Evolutionary conservation across 2,797 vertebrate genomes (phyloP).

Genomic region (Onychomys torridus): DNA sequence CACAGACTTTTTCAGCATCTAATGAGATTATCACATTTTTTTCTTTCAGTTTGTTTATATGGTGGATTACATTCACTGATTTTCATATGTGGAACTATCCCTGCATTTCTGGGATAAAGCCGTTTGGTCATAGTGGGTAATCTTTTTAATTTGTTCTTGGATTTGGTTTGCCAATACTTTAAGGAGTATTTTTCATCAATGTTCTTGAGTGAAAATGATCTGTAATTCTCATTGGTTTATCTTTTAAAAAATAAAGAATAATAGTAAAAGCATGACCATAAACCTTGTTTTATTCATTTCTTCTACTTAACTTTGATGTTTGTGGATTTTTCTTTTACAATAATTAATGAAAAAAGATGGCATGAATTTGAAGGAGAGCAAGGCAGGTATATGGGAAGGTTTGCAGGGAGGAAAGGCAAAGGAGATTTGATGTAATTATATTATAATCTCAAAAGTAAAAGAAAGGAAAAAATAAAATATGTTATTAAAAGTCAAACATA

Average conservation of each 20-base stretch:
- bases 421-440: background rate
- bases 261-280: background rate
- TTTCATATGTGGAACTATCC: too few species aligned
- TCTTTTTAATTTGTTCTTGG: too few species aligned
- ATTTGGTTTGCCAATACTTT: too few species aligned
- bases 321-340: background rate
- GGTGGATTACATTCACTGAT: too few species aligned
- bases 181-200: too few species aligned
- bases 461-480: background rate
- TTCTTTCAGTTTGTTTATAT: too few species aligned
- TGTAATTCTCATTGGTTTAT: background rate
- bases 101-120: too few species aligned
- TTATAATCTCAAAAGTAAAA: background rate
- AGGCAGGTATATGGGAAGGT: background rate
- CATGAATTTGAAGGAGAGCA: background rate
- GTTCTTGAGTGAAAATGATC: too few species aligned
- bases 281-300: background rate
- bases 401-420: background rate
- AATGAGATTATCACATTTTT: too few species aligned
- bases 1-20: too few species aligned
- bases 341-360: background rate
- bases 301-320: conserved; percentile 21
- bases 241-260: background rate
- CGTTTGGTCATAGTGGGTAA: too few species aligned
- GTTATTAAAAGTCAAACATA: background rate